Base-by-base conservation (phyloP, 2,797 vertebrate species). In the Esox lucius region DNA sequence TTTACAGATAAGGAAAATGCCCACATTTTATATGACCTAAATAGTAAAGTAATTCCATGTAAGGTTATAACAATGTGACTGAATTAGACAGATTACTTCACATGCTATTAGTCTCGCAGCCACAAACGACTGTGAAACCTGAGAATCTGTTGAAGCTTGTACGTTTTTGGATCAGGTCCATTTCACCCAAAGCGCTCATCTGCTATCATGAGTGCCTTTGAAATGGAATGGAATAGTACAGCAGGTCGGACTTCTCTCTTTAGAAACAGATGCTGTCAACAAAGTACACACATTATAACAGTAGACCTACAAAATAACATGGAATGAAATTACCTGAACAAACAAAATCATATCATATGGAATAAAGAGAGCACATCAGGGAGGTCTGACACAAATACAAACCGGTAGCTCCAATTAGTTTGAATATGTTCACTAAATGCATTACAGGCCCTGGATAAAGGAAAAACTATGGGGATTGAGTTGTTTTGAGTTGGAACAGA, bases 371-470 rank as follows among this genome's bases (percentile, higher is more conserved):
- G 49, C 68, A 72, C 76, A 79, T 83, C 75, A 75, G 77, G 81
- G 78, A 75, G 71, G 15, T 69, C 17, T 71, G 65, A 39, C 48
- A 66, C 48, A 4, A 71, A 53, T 77, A 71, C 78, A 77, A 79
- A 84, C 75, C 76, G 62, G 35, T 61, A 42, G 81, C 83, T 91
- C 87, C 92, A 92, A 78, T 84, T 81, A 87, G 83, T 51, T 62
- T 22, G 12, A 66, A 72, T 78, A 61, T 83, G 77, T 75, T 85
- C 83, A 53, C 53, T 65, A 19, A 16, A 53, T 78, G 76, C 80
- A 88, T 92, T 82, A 72, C 78, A 87, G 81, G 78, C 61, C 80
- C 46, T 79, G 82, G 68, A 75, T 86, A 84, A 75, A 87, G 82
- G 71, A n/a, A n/a, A n/a, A 86, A 86, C 76, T 73, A 65, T 69